These are phyloP conservation scores for Acipenser ruthenus DNA, from an alignment of 2,797 vertebrate genomes.

Conservation along the genomic window DNA sequence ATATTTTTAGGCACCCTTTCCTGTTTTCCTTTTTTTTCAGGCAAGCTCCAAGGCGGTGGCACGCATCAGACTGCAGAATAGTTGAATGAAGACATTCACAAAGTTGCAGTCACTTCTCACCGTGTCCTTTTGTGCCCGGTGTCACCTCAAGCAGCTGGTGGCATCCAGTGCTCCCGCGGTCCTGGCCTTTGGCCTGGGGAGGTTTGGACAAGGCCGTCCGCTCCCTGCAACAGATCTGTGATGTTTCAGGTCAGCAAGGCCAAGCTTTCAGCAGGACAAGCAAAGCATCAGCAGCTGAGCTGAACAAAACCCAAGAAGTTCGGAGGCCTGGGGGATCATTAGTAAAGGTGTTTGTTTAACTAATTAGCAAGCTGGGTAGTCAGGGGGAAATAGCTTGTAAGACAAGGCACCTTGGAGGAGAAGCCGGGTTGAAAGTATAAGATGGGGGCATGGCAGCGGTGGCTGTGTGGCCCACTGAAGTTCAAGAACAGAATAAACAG, in stretches of 20 bases:
- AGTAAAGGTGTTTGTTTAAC: constrained; percentile 92
- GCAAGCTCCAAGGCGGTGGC: constrained; percentile 21
- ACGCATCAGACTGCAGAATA: constrained; percentile 27
- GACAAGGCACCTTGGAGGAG: constrained; percentile 55
- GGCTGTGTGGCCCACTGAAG: constrained; percentile 80
- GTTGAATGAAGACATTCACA: constrained; percentile 65
- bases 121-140: constrained; percentile 69
- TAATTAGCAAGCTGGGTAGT: constrained; percentile 92
- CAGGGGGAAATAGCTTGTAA: constrained; percentile 60
- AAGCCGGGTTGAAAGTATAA: constrained; percentile 70
- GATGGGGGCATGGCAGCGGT: constrained; percentile 61
- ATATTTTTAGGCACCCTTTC: constrained; percentile 10
- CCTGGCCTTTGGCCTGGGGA: constrained; percentile 88
- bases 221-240: constrained; percentile 70
- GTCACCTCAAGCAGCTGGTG: constrained; percentile 93
- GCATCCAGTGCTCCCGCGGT: constrained; percentile 71
- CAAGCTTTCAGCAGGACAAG: constrained; percentile 75
- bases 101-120: constrained; percentile 29
- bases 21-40: constrained; percentile 27
- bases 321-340: constrained; percentile 70
- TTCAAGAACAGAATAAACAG: constrained; percentile 99
- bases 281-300: constrained; percentile 60
- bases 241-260: constrained; percentile 86
- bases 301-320: constrained; percentile 76
- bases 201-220: constrained; percentile 80